Evolutionary conservation across 2,797 vertebrate species (phyloP).

Genomic region (Alca torda): DNA sequence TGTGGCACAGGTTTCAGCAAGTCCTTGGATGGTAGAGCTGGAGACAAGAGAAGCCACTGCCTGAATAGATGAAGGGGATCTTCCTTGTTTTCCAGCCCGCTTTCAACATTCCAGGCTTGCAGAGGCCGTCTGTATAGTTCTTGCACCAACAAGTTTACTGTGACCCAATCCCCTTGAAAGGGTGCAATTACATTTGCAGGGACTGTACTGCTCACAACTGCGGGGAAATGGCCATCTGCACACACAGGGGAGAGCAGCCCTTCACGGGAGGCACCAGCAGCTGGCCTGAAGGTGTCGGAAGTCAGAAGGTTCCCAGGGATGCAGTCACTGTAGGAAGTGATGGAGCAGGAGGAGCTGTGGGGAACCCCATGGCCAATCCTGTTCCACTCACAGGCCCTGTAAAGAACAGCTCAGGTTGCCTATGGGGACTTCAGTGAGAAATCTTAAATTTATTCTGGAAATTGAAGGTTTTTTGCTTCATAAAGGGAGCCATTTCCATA

Average conservation of each 20-base stretch:
- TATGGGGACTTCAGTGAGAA: not conserved
- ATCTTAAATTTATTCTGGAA: not conserved
- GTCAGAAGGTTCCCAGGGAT: not conserved
- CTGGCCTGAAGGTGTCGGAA: not conserved
- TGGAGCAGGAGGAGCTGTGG: not conserved
- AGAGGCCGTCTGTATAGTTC: not conserved
- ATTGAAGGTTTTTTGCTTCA: not conserved
- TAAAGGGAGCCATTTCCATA: not conserved
- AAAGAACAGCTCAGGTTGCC: not conserved
- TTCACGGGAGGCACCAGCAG: not conserved
- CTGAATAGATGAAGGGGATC: not conserved
- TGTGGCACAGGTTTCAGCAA: not conserved
- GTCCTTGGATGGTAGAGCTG: not conserved
- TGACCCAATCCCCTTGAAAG: not conserved
- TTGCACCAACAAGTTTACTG: not conserved
- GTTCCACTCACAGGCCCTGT: not conserved
- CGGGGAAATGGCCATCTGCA: not conserved
- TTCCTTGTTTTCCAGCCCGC: not conserved
- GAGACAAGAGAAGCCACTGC: not conserved
- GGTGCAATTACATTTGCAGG: not conserved
- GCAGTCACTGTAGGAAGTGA: not conserved
- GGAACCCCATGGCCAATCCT: fast-evolving
- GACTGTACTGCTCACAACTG: not conserved
- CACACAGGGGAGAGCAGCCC: not conserved
- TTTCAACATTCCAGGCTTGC: not conserved